A percentile compares a stretch with the other conserved stretches of the same genome.
Conservation (phyloP, 2,113 vertebrate species). For the Lamprologus ornatipinnis region DNA sequence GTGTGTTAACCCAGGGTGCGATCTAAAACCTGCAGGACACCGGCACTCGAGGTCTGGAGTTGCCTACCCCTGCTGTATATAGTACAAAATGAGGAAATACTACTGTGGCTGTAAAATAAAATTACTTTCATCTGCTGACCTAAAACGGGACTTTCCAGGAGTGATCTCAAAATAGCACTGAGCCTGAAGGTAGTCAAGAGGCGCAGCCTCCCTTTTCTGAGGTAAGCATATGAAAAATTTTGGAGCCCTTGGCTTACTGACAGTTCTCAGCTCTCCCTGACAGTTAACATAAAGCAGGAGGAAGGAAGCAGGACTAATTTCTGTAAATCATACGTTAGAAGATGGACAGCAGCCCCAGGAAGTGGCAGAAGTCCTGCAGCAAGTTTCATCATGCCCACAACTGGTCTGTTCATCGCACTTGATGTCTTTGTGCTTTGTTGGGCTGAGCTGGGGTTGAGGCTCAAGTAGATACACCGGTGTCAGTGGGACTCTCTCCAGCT, state of each 20-base stretch:
- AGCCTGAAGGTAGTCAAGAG: neutral
- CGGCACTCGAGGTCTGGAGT: no score
- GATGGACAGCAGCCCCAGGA: conserved; percentile 68
- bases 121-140: neutral
- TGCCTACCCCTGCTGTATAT: neutral
- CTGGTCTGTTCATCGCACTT: conserved; percentile 21
- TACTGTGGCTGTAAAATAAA: neutral
- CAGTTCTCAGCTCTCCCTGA: neutral
- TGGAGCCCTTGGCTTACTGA: neutral
- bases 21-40: no score
- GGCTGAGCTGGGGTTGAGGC: neutral
- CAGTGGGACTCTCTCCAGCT: conserved; percentile 38
- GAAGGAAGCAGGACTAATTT: neutral
- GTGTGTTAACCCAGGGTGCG: no score
- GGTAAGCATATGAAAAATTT: fast-evolving
- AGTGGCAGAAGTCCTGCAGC: conserved; percentile 49
- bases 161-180: neutral
- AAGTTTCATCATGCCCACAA: conserved; percentile 54
- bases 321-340: conserved; percentile 33
- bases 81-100: neutral
- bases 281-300: neutral
- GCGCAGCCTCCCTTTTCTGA: neutral
- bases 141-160: neutral
- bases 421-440: neutral
- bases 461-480: neutral